Conservation (phyloP, 2,113 vertebrate genomes). For the Corythaeola cristata region DNA sequence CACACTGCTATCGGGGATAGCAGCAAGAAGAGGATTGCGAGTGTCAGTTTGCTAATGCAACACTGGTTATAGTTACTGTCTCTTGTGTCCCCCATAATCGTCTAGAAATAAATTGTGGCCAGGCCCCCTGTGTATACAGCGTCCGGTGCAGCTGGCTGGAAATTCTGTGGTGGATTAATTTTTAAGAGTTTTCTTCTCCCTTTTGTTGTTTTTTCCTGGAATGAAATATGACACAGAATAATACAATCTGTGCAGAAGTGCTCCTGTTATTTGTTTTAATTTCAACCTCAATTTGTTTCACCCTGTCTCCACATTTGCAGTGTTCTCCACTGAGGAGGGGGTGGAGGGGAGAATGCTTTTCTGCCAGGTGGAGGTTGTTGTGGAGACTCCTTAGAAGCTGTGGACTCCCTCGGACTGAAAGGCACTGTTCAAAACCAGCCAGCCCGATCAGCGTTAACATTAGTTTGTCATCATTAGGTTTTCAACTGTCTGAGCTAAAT, state of each 20-base stretch:
- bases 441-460: constrained; percentile 14
- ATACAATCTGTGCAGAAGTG: not conserved
- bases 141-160: not conserved
- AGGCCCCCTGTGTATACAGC: not conserved
- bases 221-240: not conserved
- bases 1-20: not conserved
- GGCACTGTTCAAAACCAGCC: not conserved
- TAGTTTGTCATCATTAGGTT: constrained; percentile 52
- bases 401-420: not conserved
- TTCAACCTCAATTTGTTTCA: not conserved
- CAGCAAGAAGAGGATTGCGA: not conserved
- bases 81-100: not conserved
- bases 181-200: not conserved
- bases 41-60: not conserved
- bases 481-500: constrained; percentile 33
- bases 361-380: not conserved
- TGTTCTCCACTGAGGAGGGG: not conserved
- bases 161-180: not conserved
- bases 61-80: not conserved
- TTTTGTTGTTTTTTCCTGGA: not conserved
- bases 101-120: not conserved
- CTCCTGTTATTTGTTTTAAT: not conserved
- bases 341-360: not conserved
- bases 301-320: not conserved
- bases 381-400: not conserved